Conservation (phyloP, 2,888 invertebrate genomes). For the Nemapogon koenigi region DNA sequence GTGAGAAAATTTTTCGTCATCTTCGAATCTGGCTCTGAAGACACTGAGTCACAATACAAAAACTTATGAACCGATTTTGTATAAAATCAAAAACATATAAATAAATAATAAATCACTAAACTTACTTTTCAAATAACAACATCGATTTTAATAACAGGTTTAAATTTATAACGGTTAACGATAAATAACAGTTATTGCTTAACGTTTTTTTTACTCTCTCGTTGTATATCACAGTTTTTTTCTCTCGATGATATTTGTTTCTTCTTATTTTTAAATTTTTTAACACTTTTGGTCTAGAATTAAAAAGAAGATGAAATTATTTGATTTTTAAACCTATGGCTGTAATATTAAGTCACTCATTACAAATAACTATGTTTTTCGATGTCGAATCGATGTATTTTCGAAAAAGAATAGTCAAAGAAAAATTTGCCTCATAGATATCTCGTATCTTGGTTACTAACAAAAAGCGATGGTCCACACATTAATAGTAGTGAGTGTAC, state of each 20-base stretch:
- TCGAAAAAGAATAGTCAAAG: too few species aligned
- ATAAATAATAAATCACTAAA: neutral
- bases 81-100: neutral
- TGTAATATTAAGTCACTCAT: too few species aligned
- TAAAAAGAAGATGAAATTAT: too few species aligned
- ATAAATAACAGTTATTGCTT: neutral
- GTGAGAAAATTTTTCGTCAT: conserved; percentile 67
- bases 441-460: too few species aligned
- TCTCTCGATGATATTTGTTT: neutral
- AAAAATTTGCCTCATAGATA: too few species aligned
- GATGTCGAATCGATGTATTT: too few species aligned
- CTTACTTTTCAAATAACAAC: neutral
- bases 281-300: too few species aligned
- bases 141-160: neutral
- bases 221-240: neutral
- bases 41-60: conserved; percentile 28
- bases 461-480: too few species aligned
- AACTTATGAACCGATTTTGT: neutral
- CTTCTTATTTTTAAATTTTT: neutral
- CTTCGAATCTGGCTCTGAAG: conserved; percentile 47
- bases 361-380: too few species aligned
- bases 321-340: too few species aligned
- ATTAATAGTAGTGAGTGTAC: too few species aligned
- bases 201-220: neutral
- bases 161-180: neutral